A percentile compares a stretch with the other conserved stretches of the same genome.
phyloP scores from a whole-genome alignment of 1,140 invertebrate genomes.

The Pseudomyrmex gracilis region DNA sequence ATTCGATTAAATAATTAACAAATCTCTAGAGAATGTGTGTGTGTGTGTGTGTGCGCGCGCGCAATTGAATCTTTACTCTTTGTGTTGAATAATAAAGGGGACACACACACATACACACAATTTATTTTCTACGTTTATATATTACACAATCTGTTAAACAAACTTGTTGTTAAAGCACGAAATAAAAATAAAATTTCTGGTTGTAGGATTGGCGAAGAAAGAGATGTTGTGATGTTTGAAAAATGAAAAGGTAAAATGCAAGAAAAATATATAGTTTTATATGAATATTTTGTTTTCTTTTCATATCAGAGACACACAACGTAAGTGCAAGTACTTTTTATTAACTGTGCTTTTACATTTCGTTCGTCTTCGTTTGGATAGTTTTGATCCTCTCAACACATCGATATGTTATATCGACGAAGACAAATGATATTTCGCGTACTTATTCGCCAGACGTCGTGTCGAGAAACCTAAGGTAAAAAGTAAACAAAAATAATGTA shows the following conservation, averaged over 20 bases:
- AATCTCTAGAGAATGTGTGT: neutral
- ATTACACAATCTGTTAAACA: too few species aligned
- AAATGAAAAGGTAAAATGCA: too few species aligned
- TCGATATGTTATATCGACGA: conserved; percentile 48
- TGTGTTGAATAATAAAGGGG: neutral
- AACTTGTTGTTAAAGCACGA: too few species aligned
- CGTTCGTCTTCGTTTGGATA: conserved; percentile 39
- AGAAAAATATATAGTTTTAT: too few species aligned
- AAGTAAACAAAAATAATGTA: conserved; percentile 1
- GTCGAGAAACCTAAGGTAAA: conserved; percentile 25
- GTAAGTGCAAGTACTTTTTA: conserved; percentile 54
- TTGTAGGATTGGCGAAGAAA: too few species aligned
- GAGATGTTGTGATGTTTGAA: too few species aligned
- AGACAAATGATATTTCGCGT: conserved; percentile 35
- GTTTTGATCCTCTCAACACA: conserved; percentile 5
- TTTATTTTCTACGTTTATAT: too few species aligned
- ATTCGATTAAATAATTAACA: conserved; percentile 5
- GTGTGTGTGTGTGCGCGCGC: too few species aligned
- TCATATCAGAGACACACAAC: neutral
- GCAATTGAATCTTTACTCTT: neutral
- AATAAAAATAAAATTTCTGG: too few species aligned
- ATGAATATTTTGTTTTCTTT: too few species aligned
- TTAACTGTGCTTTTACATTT: conserved; percentile 60
- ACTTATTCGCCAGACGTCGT: conserved; percentile 13
- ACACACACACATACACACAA: too few species aligned